Evolutionary conservation across 1,140 invertebrate genomes (phyloP).

Genomic region (Rhyzopertha dominica): DNA sequence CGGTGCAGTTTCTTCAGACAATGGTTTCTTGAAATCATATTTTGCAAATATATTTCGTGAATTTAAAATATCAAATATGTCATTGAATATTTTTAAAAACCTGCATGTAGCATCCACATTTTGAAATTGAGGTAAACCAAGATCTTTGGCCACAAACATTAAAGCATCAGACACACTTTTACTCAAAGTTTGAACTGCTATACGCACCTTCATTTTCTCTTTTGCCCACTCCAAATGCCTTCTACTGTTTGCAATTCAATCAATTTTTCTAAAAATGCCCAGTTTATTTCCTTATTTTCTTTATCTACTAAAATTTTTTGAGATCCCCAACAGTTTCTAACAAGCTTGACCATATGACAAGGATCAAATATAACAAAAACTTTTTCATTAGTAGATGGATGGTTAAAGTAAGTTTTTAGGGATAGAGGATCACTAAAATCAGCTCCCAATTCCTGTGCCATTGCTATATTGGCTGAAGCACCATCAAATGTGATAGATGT

Average conservation of each 20-base stretch:
- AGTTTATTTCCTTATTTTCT: conserved; percentile 6
- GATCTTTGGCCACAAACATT: conserved; percentile 8
- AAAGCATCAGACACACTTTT: conserved; percentile 16
- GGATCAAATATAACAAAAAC: conserved; percentile 30
- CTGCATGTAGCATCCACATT: conserved; percentile 1
- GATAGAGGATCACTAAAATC: conserved; percentile 14
- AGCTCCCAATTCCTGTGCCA: conserved; percentile 27
- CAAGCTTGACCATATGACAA: conserved; percentile 17
- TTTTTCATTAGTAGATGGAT: conserved; percentile 27
- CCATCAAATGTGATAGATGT: conserved; percentile 38
- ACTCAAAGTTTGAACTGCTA: conserved; percentile 15
- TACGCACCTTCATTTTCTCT: conserved; percentile 20
- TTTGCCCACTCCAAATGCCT: conserved; percentile 16
- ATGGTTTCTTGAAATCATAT: conserved; percentile 11
- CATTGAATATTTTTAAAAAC: conserved; percentile 12
- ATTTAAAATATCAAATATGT: conserved; percentile 24
- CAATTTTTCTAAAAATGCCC: conserved; percentile 7
- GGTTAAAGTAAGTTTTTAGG: conserved; percentile 14
- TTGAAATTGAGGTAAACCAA: neutral
- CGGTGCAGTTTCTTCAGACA: conserved; percentile 12
- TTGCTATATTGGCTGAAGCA: conserved; percentile 27
- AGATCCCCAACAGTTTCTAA: conserved; percentile 15
- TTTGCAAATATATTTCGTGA: conserved; percentile 20
- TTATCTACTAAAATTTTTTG: conserved; percentile 4
- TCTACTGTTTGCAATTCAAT: conserved; percentile 12